Evolutionary conservation across 2,113 vertebrate species (phyloP), one percentile per base, ranked within the genome.

Genomic region (Forbesichthys agassizii): DNA sequence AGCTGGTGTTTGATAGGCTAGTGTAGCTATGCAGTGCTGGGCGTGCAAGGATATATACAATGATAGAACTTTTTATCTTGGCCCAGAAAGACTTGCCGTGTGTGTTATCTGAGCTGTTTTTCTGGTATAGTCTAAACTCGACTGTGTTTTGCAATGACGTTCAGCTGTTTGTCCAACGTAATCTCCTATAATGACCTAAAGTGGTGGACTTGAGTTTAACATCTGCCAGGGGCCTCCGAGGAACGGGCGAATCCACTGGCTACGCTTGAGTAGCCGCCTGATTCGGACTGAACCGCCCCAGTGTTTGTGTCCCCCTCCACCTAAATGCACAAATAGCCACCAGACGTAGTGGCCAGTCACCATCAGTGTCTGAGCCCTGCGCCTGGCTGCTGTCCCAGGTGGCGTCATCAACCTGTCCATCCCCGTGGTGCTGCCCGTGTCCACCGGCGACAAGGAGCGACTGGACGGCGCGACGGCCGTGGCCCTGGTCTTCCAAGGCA

Each of bases 371-470:
- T 82, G 68, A 72, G 61, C 70, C 16, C 60, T 5, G 14, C 68
- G 59, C 66, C 16, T 48, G 66, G 64, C 57, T 1, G 51, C 53
- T 46, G 11, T 67, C 61, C 66, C 81, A 99, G 98, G 97, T 11
- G 97, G 96, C 0, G 93, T 99, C 71, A 98, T 99, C 85, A 99
- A 99, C 86, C 84, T 99, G 72, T 99, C 98, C 0, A 96, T 99
- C 83, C 97, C 98, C 46, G 91, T 99, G 73, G 96, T 99, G 70
- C 90, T 99, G 88, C 91, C 97, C 0, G 91, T 95, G 71, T 93
- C 93, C 0, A 77, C 84, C 0, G 91, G 94, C n/a, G 98, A 99
- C 73, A 99, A 95, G 76, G 95, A 97, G 33, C 93, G 94, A 36
- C 88, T 99, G 61, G 96, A 99, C 0, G 93, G 96, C 0, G 94